Evolutionary conservation across 1,140 invertebrate genomes (phyloP).

Genomic region (Oreohelix idahoensis): DNA sequence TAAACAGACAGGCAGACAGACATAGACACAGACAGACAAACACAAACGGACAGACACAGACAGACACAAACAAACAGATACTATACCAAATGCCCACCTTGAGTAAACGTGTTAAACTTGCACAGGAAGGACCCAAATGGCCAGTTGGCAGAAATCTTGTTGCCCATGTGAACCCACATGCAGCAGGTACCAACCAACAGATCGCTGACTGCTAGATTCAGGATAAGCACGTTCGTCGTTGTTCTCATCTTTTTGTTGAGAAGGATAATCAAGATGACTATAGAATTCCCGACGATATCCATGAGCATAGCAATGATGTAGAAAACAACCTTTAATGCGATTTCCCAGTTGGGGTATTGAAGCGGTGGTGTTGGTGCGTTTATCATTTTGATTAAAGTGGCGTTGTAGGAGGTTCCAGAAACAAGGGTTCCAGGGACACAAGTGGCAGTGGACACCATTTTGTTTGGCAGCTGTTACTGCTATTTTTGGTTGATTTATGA

Average conservation of each 20-base stretch:
- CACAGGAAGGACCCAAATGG: conserved; percentile 73
- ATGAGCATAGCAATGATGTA: conserved; percentile 57
- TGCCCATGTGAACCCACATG: conserved; percentile 75
- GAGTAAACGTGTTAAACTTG: conserved; percentile 74
- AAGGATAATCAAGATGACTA: conserved; percentile 54
- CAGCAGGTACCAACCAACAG: conserved; percentile 78
- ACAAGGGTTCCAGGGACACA: not conserved
- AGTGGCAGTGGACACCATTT: too few species aligned
- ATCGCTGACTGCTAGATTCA: conserved; percentile 92
- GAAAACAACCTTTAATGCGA: conserved; percentile 54
- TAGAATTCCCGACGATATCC: conserved; percentile 57
- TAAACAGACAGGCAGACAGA: not conserved
- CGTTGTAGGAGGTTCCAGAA: too few species aligned
- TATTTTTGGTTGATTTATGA: too few species aligned
- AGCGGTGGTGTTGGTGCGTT: not conserved
- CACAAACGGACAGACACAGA: not conserved
- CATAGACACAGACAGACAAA: not conserved
- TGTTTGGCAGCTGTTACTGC: too few species aligned
- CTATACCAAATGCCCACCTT: conserved; percentile 68
- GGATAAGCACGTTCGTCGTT: conserved; percentile 88
- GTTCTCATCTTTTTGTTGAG: conserved; percentile 58
- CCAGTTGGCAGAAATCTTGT: conserved; percentile 57
- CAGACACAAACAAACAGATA: not conserved
- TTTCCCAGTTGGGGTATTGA: conserved; percentile 36
- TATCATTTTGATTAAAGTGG: not conserved